Percentiles rank a stretch among this genome's conserved stretches.
These are phyloP conservation scores for Ciconia stormi DNA, from an alignment of 2,113 vertebrate genomes.

Conservation along the genomic window DNA sequence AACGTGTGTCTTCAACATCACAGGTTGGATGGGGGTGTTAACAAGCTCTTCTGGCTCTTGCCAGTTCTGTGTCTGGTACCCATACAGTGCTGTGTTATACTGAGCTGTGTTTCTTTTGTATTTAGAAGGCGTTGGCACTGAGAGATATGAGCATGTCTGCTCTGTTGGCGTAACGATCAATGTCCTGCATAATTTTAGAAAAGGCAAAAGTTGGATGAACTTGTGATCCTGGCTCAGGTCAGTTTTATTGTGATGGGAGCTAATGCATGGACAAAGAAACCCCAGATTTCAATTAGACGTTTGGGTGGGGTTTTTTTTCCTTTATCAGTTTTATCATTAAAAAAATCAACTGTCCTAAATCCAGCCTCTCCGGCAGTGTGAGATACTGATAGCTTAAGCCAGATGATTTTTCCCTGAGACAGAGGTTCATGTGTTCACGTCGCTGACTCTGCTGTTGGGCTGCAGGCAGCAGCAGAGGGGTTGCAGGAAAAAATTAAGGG, in stretches of 20 bases:
- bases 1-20: not conserved
- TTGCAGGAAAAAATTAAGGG: not conserved
- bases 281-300: not conserved
- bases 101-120: not conserved
- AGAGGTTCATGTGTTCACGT: not conserved
- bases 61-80: not conserved
- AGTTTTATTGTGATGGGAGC: not conserved
- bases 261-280: not conserved
- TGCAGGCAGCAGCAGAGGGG: not conserved
- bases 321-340: not conserved
- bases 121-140: not conserved
- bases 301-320: not conserved
- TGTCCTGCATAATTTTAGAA: not conserved
- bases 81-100: not conserved
- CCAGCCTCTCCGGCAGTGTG: not conserved
- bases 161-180: not conserved
- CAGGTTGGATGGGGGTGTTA: not conserved
- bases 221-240: not conserved
- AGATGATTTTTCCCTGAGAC: not conserved
- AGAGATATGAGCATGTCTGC: not conserved
- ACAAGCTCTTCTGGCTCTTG: not conserved
- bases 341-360: not conserved
- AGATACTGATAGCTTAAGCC: not conserved
- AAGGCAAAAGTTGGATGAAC: not conserved
- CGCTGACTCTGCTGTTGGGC: rapidly evolving